Evolutionary conservation across 2,888 invertebrate genomes (phyloP), one percentile per base, ranked within the genome.

Genomic region (Tipula confusa): DNA sequence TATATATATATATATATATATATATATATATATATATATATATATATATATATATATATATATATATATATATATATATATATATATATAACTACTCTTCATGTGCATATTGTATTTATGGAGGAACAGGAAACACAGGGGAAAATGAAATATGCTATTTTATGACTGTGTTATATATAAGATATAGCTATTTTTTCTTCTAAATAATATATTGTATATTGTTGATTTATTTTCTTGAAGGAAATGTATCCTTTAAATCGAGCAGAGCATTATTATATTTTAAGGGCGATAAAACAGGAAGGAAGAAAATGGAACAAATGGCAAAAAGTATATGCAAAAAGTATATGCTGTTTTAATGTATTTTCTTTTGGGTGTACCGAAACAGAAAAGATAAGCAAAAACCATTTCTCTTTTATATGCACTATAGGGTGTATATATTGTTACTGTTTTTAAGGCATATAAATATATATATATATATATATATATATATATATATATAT

Each of bases 291-390:
- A 64, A 24, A 64, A 64, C 64, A 64, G 24, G 64, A 64, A 64
- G 64, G 64, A 64, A 64, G 64, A 64, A 64, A 64, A 64, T 64
- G 64, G 24, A 64, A 24, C 64, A 24, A 64, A 64, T 24, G 64
- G 64, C 11, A 24, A 18, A 64, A n/a, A n/a, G n/a, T n/a, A n/a
- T n/a, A n/a, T n/a, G n/a, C n/a, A n/a, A n/a, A 15, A 64, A 24
- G 24, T 64, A 9, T 64, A 9, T 24, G 18, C 24, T 24, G 9
- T 24, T 64, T 64, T 64, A 9, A 64, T 64, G 64, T 9, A 18
- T 64, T 64, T 64, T 64, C 64, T 64, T 64, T 64, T 64, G 64
- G 64, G 64, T 64, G 64, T 64, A 24, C 64, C 24, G 64, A 64
- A 64, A 43, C 43, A 43, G 64, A 64, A 64, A 64, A 64, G 64